phyloP scores from a whole-genome alignment of 2,797 vertebrate genomes.

The Brachymystax lenok region DNA sequence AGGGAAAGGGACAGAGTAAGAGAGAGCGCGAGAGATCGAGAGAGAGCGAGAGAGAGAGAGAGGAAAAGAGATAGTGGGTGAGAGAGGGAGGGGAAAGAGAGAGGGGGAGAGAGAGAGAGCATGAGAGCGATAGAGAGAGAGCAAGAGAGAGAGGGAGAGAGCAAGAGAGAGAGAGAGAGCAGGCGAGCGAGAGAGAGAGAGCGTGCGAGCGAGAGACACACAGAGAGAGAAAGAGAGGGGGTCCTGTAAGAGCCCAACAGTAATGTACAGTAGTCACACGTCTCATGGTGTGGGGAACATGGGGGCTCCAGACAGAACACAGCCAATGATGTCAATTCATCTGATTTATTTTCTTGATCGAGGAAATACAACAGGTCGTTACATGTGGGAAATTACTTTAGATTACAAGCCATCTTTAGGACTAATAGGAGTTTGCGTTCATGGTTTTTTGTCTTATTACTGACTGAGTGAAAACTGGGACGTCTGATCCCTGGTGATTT shows the following conservation, averaged over 20 bases:
- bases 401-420: conserved; percentile 53
- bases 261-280: conserved; percentile 9
- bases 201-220: not conserved
- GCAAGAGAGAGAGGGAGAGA: not conserved
- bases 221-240: not conserved
- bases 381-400: conserved; percentile 63
- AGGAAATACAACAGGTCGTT: conserved; percentile 37
- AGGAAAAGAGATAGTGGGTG: not conserved
- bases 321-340: conserved; percentile 31
- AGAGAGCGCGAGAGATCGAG: not conserved
- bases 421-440: conserved; percentile 59
- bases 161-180: conserved; percentile 24
- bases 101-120: not conserved
- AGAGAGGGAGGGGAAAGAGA: not conserved
- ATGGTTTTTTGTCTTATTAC: conserved; percentile 57
- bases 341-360: conserved; percentile 42
- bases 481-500: conserved; percentile 60
- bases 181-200: not conserved
- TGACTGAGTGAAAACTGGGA: conserved; percentile 47
- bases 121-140: not conserved
- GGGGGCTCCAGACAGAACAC: conserved; percentile 7
- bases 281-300: conserved; percentile 17
- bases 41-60: not conserved
- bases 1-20: not conserved
- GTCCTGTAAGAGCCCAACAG: not conserved